Percentiles rank a stretch among this genome's conserved stretches.
These are phyloP conservation scores for Drosophila pseudoobscura DNA, from an alignment of 1,140 invertebrate species.

Conservation along the genomic window DNA sequence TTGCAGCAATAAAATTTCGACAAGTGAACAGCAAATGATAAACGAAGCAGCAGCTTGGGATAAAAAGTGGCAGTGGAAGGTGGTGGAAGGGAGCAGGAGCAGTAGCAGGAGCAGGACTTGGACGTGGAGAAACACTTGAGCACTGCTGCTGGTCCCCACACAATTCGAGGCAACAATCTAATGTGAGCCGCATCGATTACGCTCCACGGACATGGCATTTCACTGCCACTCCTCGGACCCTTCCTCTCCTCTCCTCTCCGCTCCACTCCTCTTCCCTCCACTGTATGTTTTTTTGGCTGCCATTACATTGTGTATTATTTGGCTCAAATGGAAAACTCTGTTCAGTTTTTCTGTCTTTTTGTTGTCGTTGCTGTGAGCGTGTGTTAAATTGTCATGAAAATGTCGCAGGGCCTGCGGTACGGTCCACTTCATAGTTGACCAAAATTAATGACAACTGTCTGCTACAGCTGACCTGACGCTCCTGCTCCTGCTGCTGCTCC, in stretches of 20 bases:
- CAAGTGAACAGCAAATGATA: constrained; percentile 81
- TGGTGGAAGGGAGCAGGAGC: not conserved
- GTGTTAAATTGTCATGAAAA: constrained; percentile 78
- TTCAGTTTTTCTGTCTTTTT: constrained; percentile 19
- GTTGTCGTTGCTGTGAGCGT: constrained; percentile 20
- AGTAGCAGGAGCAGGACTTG: constrained; percentile 39
- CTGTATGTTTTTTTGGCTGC: constrained; percentile 27
- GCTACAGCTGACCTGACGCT: constrained; percentile 60
- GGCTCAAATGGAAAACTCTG: constrained; percentile 38
- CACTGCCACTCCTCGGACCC: constrained; percentile 13
- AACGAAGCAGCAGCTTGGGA: constrained; percentile 75
- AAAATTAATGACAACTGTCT: constrained; percentile 80
- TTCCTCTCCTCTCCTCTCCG: not conserved
- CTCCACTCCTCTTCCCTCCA: not conserved
- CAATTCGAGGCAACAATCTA: constrained; percentile 42
- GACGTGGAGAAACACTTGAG: constrained; percentile 52
- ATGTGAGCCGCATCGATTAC: constrained; percentile 76
- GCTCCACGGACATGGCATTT: constrained; percentile 27
- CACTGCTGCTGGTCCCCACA: constrained; percentile 49
- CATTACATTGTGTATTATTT: constrained; percentile 11
- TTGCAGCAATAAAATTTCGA: constrained; percentile 82
- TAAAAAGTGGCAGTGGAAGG: constrained; percentile 48
- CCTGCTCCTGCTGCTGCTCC: not conserved
- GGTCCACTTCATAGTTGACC: constrained; percentile 43
- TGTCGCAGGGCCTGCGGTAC: constrained; percentile 57